Evolutionary conservation across 2,113 vertebrate genomes (phyloP), one percentile per base, ranked within the genome.

Genomic region (Oplegnathus fasciatus): DNA sequence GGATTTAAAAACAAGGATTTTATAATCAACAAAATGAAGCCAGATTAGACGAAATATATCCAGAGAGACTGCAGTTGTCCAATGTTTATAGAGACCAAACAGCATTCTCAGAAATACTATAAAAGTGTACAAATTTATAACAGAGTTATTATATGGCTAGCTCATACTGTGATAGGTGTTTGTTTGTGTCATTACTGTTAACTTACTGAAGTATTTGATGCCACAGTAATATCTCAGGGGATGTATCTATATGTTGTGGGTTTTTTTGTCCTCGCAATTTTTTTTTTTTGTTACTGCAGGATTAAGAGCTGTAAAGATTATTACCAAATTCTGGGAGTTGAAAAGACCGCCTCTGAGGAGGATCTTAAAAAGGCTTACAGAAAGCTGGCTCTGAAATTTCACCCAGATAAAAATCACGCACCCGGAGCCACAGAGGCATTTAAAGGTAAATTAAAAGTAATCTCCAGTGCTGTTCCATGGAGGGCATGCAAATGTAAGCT

Each of bases 241-340:
- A n/a, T 69, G 32, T 42, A 32, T 58, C 1, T 58, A 5, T 40
- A 32, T 58, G n/a, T 58, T 55, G 1, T 15, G 7, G 22, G 22
- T 34, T 0, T 2, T 28, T 57, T 37, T 22, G 11, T 30, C 0
- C 9, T 37, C 0, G 5, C 5, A 54, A 26, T 75, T 26, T 60
- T 17, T 50, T 42, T 22, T 17, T 89, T 60, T 67, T 79, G 67
- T 42, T 2, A 18, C 22, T 89, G 28, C 92, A 99, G 98, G 93
- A 97, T 99, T 91, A 99, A 99, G 89, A 97, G 96, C 11, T 99
- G 98, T 94, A 98, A 98, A 95, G 96, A 99, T 94, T 99, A 98
- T 94, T 99, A 99, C 44, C 98, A 99, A 95, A 99, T 97, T 92
- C 95, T 99, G 28, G 98, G 97, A 34, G 96, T 98, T 46, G 97